A percentile compares a stretch with the other conserved stretches of the same genome.
Evolutionary conservation across 2,113 vertebrate genomes (phyloP).

Genomic region (Dicrurus megarhynchus): DNA sequence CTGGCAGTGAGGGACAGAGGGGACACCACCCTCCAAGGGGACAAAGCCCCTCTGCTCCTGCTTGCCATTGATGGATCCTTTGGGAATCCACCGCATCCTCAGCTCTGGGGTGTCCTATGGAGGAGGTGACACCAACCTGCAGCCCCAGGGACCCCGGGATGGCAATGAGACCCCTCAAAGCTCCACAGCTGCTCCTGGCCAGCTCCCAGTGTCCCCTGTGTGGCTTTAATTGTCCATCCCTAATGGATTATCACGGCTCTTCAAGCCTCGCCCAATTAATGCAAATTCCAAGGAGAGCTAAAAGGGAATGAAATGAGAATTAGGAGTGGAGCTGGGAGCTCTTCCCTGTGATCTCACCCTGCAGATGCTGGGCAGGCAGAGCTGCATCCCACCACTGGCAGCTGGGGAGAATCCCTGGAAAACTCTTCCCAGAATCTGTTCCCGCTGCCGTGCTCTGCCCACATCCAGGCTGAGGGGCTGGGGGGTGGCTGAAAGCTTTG

Average conservation of each 20-base stretch:
- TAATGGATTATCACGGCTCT: background rate
- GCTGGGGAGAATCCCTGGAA: background rate
- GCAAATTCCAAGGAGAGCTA: background rate
- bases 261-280: background rate
- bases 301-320: background rate
- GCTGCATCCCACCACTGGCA: background rate
- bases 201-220: background rate
- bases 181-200: background rate
- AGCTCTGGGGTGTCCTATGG: background rate
- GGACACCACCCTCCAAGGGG: background rate
- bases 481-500: constrained; percentile 20
- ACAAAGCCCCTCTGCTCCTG: background rate
- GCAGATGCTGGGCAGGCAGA: background rate
- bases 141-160: background rate
- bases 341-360: accelerated
- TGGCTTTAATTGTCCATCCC: background rate
- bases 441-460: accelerated
- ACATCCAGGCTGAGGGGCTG: background rate
- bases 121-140: background rate
- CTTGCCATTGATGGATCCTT: background rate
- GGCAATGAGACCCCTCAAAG: background rate
- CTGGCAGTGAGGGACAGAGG: background rate
- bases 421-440: background rate
- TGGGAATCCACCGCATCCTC: accelerated
- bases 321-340: background rate